phyloP scores from a whole-genome alignment of 2,797 vertebrate species.

The Pempheris klunzingeri region DNA sequence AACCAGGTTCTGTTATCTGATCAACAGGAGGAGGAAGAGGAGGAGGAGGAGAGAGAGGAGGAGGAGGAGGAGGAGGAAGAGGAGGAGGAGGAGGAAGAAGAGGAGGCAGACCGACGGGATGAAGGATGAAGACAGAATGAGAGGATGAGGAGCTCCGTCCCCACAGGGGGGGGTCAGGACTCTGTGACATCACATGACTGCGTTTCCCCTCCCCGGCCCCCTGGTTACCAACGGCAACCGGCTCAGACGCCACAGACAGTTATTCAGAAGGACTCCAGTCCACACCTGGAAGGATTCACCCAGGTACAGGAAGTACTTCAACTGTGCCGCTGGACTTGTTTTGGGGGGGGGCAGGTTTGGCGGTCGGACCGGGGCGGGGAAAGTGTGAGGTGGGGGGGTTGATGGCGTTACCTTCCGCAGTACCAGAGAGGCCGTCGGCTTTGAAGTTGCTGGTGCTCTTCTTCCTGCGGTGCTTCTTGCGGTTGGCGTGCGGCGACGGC shows the following conservation, averaged over 20 bases:
- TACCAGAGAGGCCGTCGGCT: constrained; percentile 93
- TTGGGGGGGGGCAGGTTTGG: background rate
- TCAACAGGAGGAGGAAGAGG: background rate
- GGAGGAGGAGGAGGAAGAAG: background rate
- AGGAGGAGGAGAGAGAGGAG: background rate
- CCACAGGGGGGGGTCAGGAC: constrained; percentile 40
- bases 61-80: background rate
- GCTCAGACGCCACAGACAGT: too few species aligned
- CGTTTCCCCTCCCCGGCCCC: constrained; percentile 68
- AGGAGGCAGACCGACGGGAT: background rate
- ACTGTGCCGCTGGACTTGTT: background rate
- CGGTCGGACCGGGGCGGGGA: constrained; percentile 48
- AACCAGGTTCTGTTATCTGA: too few species aligned
- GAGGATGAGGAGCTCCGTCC: constrained; percentile 55
- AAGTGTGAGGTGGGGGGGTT: constrained; percentile 59
- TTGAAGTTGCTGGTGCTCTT: constrained; percentile 99
- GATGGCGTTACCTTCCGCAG: constrained; percentile 92
- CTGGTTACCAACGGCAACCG: too few species aligned
- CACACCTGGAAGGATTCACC: background rate
- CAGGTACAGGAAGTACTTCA: background rate
- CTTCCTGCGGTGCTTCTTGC: constrained; percentile 98
- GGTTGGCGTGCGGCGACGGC: constrained; percentile 96
- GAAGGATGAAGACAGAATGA: constrained; percentile 63
- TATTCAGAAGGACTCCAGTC: background rate
- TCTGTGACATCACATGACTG: constrained; percentile 61